Evolutionary conservation across 2,888 invertebrate genomes (phyloP).

Genomic region (Mesorhabditis sp.): DNA sequence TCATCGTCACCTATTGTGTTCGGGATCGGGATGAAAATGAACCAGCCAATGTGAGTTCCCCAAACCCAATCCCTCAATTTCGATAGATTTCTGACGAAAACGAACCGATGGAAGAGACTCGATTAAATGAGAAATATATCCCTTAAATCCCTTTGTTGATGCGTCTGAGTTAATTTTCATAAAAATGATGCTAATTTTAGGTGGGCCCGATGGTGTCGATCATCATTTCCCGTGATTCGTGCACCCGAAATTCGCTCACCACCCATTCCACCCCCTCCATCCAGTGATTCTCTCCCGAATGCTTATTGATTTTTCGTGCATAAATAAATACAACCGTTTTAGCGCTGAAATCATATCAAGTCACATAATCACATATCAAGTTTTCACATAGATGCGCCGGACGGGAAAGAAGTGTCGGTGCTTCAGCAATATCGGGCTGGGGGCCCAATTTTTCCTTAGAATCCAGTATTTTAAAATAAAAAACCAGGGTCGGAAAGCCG

Average conservation of each 20-base stretch:
- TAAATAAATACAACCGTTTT: too few relatives aligned
- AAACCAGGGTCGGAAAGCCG: too few relatives aligned
- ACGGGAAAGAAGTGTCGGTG: too few relatives aligned
- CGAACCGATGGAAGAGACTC: neutral
- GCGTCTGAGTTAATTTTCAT: neutral
- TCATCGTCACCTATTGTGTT: conserved; percentile 4
- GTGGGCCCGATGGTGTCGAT: conserved; percentile 1
- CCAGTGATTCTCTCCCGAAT: neutral
- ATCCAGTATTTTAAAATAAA: too few relatives aligned
- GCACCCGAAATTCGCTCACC: neutral
- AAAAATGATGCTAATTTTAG: neutral
- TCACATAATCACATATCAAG: too few relatives aligned
- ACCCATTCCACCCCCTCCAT: neutral
- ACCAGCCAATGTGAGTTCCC: neutral
- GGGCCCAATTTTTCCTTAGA: too few relatives aligned
- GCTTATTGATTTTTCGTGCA: too few relatives aligned
- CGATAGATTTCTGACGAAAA: neutral
- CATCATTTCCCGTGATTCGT: neutral
- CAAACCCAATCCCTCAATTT: neutral
- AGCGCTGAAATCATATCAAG: too few relatives aligned
- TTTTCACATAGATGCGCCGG: too few relatives aligned
- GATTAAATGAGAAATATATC: too few relatives aligned
- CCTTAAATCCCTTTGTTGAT: too few relatives aligned
- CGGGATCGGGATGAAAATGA: conserved; percentile 2
- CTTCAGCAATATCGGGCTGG: too few relatives aligned